phyloP scores from a whole-genome alignment of 2,888 invertebrate species.

The Chloroclysta siterata region DNA sequence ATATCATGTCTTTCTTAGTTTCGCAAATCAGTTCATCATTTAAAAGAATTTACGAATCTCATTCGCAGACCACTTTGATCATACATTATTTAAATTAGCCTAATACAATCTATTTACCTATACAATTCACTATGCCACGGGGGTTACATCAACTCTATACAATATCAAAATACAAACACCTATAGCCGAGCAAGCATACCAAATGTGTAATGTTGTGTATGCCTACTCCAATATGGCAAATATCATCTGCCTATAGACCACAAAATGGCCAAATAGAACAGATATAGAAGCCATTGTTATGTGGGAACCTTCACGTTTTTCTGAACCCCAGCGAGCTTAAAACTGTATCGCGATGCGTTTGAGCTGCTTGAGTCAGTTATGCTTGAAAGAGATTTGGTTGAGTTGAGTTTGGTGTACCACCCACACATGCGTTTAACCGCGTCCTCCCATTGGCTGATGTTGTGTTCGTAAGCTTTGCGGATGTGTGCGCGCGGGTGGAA shows the following conservation, averaged over 20 bases:
- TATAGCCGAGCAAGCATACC: neutral
- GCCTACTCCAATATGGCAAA: conserved; percentile 39
- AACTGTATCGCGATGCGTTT: conserved; percentile 55
- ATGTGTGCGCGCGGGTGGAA: conserved; percentile 84
- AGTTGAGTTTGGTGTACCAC: conserved; percentile 75
- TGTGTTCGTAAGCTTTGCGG: conserved; percentile 62
- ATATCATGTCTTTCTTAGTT: conserved; percentile 7
- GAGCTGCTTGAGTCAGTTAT: conserved; percentile 55
- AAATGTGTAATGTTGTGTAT: conserved; percentile 17
- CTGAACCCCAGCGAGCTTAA: conserved; percentile 51
- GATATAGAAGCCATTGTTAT: conserved; percentile 74
- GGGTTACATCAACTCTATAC: neutral
- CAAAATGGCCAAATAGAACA: conserved; percentile 58
- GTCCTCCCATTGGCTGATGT: conserved; percentile 83
- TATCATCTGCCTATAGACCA: conserved; percentile 69
- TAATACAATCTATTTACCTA: conserved; percentile 10
- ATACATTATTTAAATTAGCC: too few relatives aligned
- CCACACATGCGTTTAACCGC: conserved; percentile 84
- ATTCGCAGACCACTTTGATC: conserved; percentile 9
- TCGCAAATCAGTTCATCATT: conserved; percentile 6
- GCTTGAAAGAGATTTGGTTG: conserved; percentile 40
- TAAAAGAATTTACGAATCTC: conserved; percentile 11
- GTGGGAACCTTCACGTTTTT: conserved; percentile 54
- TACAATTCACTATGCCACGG: conserved; percentile 13
- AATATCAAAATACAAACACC: conserved; percentile 5